Base-by-base conservation (phyloP, 2,888 invertebrate genomes). In the Chelonus formosanus region DNA sequence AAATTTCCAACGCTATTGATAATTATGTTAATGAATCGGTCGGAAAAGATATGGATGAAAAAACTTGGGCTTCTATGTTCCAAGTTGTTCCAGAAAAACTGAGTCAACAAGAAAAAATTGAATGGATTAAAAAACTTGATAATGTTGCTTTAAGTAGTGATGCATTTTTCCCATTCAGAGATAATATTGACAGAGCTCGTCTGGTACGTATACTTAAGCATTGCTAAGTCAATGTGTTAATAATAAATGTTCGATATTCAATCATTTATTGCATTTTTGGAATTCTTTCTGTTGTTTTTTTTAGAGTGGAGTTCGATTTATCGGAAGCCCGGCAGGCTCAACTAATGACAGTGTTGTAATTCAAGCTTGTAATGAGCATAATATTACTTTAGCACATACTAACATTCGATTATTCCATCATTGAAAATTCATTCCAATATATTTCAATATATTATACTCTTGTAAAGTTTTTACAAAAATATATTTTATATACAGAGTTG, bases 101-200 rank as follows among this genome's bases (percentile, higher is more conserved):
- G 32, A 91, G 91, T 0, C 87, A 89, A 55, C 84, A 86, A 47
- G 92, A 94, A 73, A 89, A 89, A 67, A 82, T 85, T 0, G 88
- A 88, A 3, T 95, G 95, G 95, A 79, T 90, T 34, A 85, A 85
- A 63, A 86, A 90, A 82, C 85, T 96, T 77, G 89, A 88, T 69
- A 91, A 91, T 35, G 95, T 95, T 40, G 92, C 94, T 3, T 87
- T 98, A 32, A 94, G 94, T 10, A 98, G 98, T 0, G 98, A 99
- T 85, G 98, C 98, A 0, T 99, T 98, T 88, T 98, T 99, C 87
- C 98, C 98, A 36, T 98, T 98, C 89, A 88, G 97, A 73, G 98
- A 99, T 81, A 98, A 97, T 79, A 92, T 99, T 64, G 98, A 98
- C 82, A 88, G 97, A 71, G 97, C 97, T 55, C 87, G 89, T 73